Base-by-base conservation (phyloP, 2,797 vertebrate species). In the Sparidentex hasta region DNA sequence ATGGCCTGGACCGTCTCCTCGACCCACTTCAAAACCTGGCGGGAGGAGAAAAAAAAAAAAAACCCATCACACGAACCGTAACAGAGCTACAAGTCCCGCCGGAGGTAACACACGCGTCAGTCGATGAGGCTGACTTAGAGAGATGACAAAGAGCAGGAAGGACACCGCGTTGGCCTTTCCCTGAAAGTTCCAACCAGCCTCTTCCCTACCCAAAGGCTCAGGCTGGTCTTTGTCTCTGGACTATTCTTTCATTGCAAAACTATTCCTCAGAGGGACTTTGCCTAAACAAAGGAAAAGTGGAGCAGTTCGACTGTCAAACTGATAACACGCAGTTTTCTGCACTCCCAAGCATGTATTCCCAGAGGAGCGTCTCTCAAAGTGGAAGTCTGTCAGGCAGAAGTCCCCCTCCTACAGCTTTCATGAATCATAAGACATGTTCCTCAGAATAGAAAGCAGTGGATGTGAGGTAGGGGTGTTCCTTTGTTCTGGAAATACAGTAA, bases 21-120 rank as follows among this genome's bases (percentile, higher is more conserved):
- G 14, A 99, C 98, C 98, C 98, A 99, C 86, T 97, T 97, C 65
- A 99, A 94, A 72, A 99, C 97, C 98, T 99, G 90, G 20, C 29
- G 86, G 66, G 63, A 46, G 25, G 11, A 51, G 20, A 68, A 47
- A 80, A 76, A 33, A 33, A n/a, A n/a, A n/a, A n/a, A n/a, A n/a
- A 73, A 54, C 23, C 17, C 20, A 51, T 83, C 27, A 80, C 21
- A 43, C 7, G 9, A 25, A 66, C 38, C 5, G 16, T 47, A 46
- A 55, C 17, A 46, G 46, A 69, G 52, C 1, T 3, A 46, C 17
- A 54, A 33, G 17, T 74, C 54, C 47, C 11, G 0, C 59, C 23
- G 20, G 27, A 52, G 55, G 50, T 78, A 27, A 74, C 29, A 8
- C 57, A 58, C 55, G 80, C 16, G 46, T 57, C 21, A 7, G n/a